Percentiles rank a stretch among this genome's conserved stretches.
These are phyloP conservation scores for Platycheirus rosarum DNA, from an alignment of 2,888 invertebrate genomes.

Conservation along the genomic window DNA sequence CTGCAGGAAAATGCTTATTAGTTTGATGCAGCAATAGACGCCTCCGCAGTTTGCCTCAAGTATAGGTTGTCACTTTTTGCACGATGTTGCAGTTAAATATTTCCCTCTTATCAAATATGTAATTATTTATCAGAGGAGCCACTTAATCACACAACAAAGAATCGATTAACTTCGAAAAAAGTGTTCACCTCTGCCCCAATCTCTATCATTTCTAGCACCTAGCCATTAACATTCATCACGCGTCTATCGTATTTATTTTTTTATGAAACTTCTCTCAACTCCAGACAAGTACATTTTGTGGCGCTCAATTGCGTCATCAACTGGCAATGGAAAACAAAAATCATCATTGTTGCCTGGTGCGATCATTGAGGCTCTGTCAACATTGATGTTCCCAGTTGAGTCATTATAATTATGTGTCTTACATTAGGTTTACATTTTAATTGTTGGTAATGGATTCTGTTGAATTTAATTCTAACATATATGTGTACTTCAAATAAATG, in stretches of 20 bases:
- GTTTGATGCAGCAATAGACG: conserved; percentile 8
- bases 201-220: background rate
- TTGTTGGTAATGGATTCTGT: conserved; percentile 29
- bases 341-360: conserved; percentile 15
- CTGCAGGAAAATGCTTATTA: background rate
- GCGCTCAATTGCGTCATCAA: conserved; percentile 24
- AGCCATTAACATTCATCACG: conserved; percentile 8
- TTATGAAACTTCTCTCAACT: conserved; percentile 12
- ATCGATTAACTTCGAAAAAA: conserved; percentile 13
- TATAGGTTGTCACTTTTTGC: conserved; percentile 24
- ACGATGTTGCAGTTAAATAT: conserved; percentile 5
- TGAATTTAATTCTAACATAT: too few species aligned
- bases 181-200: conserved; percentile 4
- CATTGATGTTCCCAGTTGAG: background rate
- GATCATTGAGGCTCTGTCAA: conserved; percentile 16
- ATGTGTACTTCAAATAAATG: too few species aligned
- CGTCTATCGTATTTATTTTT: background rate
- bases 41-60: background rate
- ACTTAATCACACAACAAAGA: background rate
- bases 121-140: background rate
- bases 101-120: background rate
- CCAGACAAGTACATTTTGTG: background rate
- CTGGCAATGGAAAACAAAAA: background rate
- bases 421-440: conserved; percentile 22
- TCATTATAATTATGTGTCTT: conserved; percentile 7